Conservation (phyloP, 2,113 vertebrate species). For the Gnathonemus echidnorhynchus region DNA sequence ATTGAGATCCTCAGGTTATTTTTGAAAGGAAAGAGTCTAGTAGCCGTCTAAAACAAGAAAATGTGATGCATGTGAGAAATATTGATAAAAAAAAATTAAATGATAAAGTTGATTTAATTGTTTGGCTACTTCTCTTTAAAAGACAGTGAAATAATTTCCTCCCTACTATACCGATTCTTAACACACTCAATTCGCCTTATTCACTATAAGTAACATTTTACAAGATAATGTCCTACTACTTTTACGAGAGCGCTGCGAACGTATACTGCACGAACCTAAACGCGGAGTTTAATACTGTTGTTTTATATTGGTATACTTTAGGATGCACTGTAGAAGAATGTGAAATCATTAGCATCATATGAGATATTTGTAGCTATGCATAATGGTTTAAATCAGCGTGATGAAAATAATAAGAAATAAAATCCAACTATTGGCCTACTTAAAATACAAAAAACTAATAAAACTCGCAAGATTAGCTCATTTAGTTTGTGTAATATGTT, state of each 20-base stretch:
- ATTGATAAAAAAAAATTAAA: background rate
- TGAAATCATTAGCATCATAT: background rate
- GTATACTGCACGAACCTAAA: background rate
- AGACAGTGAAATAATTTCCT: background rate
- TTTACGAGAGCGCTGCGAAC: background rate
- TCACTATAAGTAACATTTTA: background rate
- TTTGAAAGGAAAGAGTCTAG: background rate
- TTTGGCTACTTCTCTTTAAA: background rate
- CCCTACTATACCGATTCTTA: background rate
- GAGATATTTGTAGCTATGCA: background rate
- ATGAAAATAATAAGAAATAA: background rate
- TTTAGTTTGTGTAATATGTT: background rate
- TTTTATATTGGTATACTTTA: background rate
- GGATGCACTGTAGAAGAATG: background rate
- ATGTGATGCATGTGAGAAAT: background rate
- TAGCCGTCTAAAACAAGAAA: background rate
- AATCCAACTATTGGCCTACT: background rate
- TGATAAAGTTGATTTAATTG: background rate
- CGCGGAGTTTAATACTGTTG: background rate
- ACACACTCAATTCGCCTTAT: background rate
- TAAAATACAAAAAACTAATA: background rate
- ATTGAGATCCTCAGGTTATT: constrained; percentile 10
- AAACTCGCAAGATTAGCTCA: background rate
- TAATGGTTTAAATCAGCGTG: background rate
- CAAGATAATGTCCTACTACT: background rate